Conservation (phyloP, 2,888 invertebrate species). For the Trimorus sp. region DNA sequence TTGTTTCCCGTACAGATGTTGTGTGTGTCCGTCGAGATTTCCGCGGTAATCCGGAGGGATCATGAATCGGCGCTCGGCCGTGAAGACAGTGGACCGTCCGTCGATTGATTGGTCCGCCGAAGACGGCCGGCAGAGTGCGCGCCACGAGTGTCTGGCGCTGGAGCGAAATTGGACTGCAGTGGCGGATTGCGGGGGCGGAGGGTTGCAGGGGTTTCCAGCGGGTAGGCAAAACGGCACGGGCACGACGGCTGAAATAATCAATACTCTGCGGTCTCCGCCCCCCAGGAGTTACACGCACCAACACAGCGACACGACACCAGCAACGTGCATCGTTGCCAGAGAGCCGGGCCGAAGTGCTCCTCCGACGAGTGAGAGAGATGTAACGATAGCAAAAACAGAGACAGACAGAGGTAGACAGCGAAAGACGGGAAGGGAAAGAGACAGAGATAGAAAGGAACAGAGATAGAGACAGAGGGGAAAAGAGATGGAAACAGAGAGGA, state of each 20-base stretch:
- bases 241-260: conserved; percentile 79
- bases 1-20: no score
- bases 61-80: conserved; percentile 21
- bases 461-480: no score
- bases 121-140: conserved; percentile 47
- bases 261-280: conserved; percentile 81
- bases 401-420: no score
- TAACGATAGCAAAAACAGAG: no score
- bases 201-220: conserved; percentile 64
- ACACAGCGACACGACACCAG: conserved; percentile 66
- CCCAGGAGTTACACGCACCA: conserved; percentile 76
- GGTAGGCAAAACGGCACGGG: conserved; percentile 70
- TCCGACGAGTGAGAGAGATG: conserved; percentile 30
- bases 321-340: conserved; percentile 22
- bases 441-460: no score
- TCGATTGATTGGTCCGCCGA: conserved; percentile 47
- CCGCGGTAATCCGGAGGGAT: no score
- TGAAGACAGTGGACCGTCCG: conserved; percentile 22
- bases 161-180: no score
- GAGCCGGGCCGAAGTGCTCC: conserved; percentile 37
- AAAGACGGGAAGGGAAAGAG: no score
- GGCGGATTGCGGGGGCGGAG: conserved; percentile 27
- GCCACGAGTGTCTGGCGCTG: background rate
- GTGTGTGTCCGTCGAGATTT: no score
- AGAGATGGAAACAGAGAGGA: no score